phyloP scores from a whole-genome alignment of 2,888 invertebrate species.

The Himalopsyche kuldschensis region DNA sequence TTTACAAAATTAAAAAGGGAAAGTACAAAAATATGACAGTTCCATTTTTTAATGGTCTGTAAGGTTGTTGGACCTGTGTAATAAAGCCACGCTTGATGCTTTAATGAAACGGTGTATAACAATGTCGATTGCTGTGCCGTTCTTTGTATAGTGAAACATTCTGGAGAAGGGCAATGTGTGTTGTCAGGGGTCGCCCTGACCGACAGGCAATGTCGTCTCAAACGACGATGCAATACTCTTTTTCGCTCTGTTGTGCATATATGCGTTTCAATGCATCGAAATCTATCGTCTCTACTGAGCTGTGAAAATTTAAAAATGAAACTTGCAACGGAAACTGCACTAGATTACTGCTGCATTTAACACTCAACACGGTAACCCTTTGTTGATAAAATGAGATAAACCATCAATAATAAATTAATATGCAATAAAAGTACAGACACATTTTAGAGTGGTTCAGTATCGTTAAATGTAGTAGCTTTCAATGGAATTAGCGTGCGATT shows the following conservation, averaged over 20 bases:
- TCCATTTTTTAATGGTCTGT: too few relatives aligned
- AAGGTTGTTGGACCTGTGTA: too few relatives aligned
- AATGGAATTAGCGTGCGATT: not conserved
- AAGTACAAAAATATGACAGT: too few relatives aligned
- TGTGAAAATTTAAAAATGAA: not conserved
- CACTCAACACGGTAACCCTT: too few relatives aligned
- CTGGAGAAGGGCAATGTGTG: not conserved
- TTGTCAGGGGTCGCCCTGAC: not conserved
- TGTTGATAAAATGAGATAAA: not conserved
- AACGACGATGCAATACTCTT: constrained; percentile 2
- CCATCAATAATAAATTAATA: not conserved
- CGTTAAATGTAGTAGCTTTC: not conserved
- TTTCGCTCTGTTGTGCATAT: constrained; percentile 34
- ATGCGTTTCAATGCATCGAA: constrained; percentile 32
- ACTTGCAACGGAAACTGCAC: not conserved
- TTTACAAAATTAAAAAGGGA: too few relatives aligned
- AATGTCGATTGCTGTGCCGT: not conserved
- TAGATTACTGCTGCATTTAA: not conserved
- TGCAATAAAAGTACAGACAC: not conserved
- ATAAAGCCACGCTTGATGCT: not conserved
- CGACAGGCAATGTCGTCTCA: constrained; percentile 22
- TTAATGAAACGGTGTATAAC: not conserved
- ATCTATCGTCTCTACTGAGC: constrained; percentile 7
- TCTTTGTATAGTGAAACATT: not conserved
- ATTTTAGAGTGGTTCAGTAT: not conserved